Conservation (phyloP, 2,113 vertebrate genomes). For the Bettongia penicillata region DNA sequence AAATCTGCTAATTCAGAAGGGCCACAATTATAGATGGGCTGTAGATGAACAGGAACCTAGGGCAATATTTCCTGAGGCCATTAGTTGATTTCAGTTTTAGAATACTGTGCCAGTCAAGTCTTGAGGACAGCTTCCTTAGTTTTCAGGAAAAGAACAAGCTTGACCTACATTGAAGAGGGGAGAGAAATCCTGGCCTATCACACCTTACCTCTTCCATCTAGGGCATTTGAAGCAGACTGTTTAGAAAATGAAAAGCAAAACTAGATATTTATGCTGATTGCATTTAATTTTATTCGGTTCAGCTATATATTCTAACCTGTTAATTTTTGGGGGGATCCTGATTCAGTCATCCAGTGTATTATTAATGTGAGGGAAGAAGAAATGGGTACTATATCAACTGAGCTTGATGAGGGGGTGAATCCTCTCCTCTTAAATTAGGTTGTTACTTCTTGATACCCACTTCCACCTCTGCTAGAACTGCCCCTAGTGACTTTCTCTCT, state of each 20-base stretch:
- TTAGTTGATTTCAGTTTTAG: neutral
- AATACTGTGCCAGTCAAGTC: neutral
- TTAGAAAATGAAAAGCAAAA: neutral
- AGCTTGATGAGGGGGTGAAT: too few species aligned
- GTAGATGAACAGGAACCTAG: neutral
- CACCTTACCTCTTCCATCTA: neutral
- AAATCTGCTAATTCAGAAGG: neutral
- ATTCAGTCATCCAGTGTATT: neutral
- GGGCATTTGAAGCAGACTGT: neutral
- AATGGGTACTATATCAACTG: too few species aligned
- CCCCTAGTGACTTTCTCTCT: too few species aligned
- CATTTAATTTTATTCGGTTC: neutral
- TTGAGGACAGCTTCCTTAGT: neutral
- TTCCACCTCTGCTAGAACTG: too few species aligned
- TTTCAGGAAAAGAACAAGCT: neutral
- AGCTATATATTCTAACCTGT: neutral
- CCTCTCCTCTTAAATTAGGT: too few species aligned
- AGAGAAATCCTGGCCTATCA: neutral
- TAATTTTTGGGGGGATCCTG: neutral
- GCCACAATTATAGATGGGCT: neutral
- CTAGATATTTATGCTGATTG: neutral
- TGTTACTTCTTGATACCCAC: too few species aligned
- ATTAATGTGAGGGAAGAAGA: neutral
- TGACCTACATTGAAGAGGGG: neutral
- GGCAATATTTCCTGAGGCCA: neutral